phyloP scores from a whole-genome alignment of 1,140 invertebrate genomes.

The Neelides sp. region DNA sequence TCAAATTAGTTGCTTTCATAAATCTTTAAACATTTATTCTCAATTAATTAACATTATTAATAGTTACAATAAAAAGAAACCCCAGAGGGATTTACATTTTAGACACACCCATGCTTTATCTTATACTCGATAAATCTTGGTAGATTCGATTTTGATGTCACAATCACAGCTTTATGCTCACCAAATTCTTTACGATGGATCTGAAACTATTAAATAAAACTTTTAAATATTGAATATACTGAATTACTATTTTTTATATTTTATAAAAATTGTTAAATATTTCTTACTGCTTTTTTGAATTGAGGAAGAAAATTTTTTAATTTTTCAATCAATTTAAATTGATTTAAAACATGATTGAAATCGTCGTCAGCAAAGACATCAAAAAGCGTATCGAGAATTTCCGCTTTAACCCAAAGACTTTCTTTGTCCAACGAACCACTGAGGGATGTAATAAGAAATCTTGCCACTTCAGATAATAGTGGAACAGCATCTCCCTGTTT shows the following conservation, averaged over 20 bases:
- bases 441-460: constrained; percentile 15
- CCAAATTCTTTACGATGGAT: constrained; percentile 49
- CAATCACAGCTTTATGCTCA: constrained; percentile 50
- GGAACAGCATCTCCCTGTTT: neutral
- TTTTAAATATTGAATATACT: neutral
- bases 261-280: constrained; percentile 6
- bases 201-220: constrained; percentile 38
- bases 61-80: no score
- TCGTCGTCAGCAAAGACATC: constrained; percentile 66
- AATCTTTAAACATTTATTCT: no score
- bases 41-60: no score
- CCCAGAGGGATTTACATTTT: no score
- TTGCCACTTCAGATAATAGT: constrained; percentile 9
- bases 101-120: constrained; percentile 13
- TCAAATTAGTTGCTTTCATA: no score
- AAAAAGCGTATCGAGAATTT: constrained; percentile 58
- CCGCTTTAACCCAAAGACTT: constrained; percentile 55
- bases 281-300: constrained; percentile 50
- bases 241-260: constrained; percentile 2
- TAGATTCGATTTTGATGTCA: constrained; percentile 54
- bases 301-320: constrained; percentile 43
- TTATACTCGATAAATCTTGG: constrained; percentile 59
- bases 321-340: constrained; percentile 49
- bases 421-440: constrained; percentile 5
- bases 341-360: constrained; percentile 47